phyloP scores from a whole-genome alignment of 2,797 vertebrate genomes.

The Odontamblyopus rebecca region DNA sequence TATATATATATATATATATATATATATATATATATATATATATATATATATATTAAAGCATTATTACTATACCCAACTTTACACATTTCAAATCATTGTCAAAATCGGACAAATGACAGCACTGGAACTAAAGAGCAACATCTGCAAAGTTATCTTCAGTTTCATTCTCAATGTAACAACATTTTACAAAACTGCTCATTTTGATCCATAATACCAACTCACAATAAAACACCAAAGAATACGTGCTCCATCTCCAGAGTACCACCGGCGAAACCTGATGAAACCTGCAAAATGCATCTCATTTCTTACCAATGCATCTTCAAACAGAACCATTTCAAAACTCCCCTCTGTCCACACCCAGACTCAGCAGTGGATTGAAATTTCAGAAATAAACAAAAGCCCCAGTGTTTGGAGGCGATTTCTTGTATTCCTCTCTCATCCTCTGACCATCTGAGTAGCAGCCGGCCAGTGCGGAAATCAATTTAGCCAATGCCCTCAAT shows the following conservation, averaged over 20 bases:
- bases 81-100: too few relatives aligned
- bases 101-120: too few relatives aligned
- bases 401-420: conserved; percentile 8
- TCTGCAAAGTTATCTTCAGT: too few relatives aligned
- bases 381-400: conserved; percentile 34
- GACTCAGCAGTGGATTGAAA: background rate
- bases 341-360: background rate
- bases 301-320: conserved; percentile 10
- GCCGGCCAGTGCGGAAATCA: conserved; percentile 45
- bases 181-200: background rate
- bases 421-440: conserved; percentile 33
- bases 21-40: too few relatives aligned
- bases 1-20: too few relatives aligned
- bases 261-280: background rate
- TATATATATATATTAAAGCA: too few relatives aligned
- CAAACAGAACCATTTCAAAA: conserved; percentile 16
- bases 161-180: too few relatives aligned
- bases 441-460: conserved; percentile 49
- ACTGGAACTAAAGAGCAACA: too few relatives aligned
- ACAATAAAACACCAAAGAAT: background rate
- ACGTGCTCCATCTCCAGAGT: background rate
- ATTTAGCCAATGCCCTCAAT: conserved; percentile 64
- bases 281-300: conserved; percentile 9
- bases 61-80: too few relatives aligned
- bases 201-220: background rate